phyloP scores from a whole-genome alignment of 2,797 vertebrate species.

The Acrocephalus scirpaceus region DNA sequence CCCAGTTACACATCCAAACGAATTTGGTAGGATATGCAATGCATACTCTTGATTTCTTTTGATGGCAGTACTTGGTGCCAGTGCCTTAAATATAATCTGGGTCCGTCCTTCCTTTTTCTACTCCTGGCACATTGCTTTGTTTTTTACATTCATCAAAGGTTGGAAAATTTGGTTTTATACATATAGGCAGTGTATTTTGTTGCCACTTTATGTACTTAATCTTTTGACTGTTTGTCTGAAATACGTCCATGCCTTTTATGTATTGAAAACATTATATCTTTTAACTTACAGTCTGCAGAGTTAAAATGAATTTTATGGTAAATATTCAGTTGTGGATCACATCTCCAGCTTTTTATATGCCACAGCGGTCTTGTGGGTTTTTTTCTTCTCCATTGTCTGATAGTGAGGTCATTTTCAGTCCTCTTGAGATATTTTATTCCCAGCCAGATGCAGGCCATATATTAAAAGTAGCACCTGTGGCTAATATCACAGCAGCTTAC shows the following conservation, averaged over 20 bases:
- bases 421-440: slow-evolving; percentile 84
- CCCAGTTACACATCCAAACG: neutral
- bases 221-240: slow-evolving; percentile 74
- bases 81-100: neutral
- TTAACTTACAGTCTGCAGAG: slow-evolving; percentile 71
- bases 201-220: slow-evolving; percentile 65
- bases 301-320: slow-evolving; percentile 75
- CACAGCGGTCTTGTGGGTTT: slow-evolving; percentile 73
- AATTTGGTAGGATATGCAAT: neutral
- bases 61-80: neutral
- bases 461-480: slow-evolving; percentile 88
- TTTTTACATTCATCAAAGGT: slow-evolving; percentile 65
- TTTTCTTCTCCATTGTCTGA: slow-evolving; percentile 80
- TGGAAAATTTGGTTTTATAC: slow-evolving; percentile 59
- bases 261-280: slow-evolving; percentile 77
- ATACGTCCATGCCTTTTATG: slow-evolving; percentile 67
- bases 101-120: slow-evolving; percentile 26
- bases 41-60: neutral
- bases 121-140: slow-evolving; percentile 36
- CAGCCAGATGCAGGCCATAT: slow-evolving; percentile 85
- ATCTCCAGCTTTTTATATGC: slow-evolving; percentile 80
- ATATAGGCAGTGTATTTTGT: slow-evolving; percentile 36
- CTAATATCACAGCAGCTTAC: slow-evolving; percentile 86
- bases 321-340: slow-evolving; percentile 73
- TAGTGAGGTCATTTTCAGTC: slow-evolving; percentile 85